Evolutionary conservation across 2,888 invertebrate genomes (phyloP), one percentile per base, ranked within the genome.

Genomic region (Synanthedon myopaeformis): DNA sequence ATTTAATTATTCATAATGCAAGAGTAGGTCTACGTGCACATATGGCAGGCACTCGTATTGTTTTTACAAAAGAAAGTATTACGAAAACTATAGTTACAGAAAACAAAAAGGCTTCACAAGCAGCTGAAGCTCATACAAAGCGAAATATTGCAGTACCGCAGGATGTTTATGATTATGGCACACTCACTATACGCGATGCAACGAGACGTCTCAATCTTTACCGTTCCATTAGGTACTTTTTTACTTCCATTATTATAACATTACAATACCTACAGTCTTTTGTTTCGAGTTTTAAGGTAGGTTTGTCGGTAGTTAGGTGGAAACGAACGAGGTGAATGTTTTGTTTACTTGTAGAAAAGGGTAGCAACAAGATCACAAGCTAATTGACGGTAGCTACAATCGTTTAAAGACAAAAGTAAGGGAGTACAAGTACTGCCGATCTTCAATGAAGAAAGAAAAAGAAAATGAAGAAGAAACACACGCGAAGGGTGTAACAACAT

Each of bases 51-150:
- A 71, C 76, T 69, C 35, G 79, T 82, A 75, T 77, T 75, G 73
- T 78, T 76, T 65, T 63, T 80, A 85, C 85, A 85, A 86, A 83
- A 81, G 85, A 75, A 79, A 79, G 79, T 79, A 81, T 81, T 81
- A 74, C 70, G 76, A 76, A 80, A 82, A 82, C 83, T 83, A 84
- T 82, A 79, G 82, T 70, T 76, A 78, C 69, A 76, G 58, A 75
- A 79, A 84, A 86, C 84, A 85, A 85, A 84, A 81, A 77, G 49
- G 71, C 65, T 75, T 74, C 71, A 74, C 68, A 68, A 74, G 74
- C 72, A 74, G 73, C 67, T 71, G 66, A 76, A 80, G 79, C 73
- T 79, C 75, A 73, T 77, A 82, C 81, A 84, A 82, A 81, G 82
- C 74, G 76, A 77, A 80, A 80, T 82, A 83, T 82, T 79, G 79